These are phyloP conservation scores for Tetropium fuscum DNA, from an alignment of 2,888 invertebrate species.

Conservation along the genomic window DNA sequence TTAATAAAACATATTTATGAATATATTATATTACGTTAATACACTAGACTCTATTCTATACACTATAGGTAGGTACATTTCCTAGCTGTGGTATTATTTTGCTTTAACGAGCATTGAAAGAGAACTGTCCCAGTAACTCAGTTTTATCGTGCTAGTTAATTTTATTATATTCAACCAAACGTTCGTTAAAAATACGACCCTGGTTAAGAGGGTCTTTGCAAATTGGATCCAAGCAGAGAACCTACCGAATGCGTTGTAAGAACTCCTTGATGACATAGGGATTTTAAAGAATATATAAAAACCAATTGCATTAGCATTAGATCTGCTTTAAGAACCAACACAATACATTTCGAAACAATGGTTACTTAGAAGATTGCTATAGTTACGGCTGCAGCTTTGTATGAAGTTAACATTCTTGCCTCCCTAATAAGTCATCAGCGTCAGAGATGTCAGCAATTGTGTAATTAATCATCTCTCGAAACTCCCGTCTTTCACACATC, in stretches of 20 bases:
- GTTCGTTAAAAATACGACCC: slow-evolving; percentile 32
- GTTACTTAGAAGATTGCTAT: slow-evolving; percentile 59
- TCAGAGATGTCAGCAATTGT: slow-evolving; percentile 59
- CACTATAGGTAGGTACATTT: too few species aligned
- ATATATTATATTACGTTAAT: too few species aligned
- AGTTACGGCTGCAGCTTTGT: slow-evolving; percentile 47
- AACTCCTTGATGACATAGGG: slow-evolving; percentile 35
- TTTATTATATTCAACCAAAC: slow-evolving; percentile 10
- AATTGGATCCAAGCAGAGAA: slow-evolving; percentile 24
- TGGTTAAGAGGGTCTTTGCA: slow-evolving; percentile 24
- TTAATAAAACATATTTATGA: too few species aligned
- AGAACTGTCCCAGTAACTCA: slow-evolving; percentile 1
- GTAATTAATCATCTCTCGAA: slow-evolving; percentile 62
- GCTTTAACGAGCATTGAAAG: too few species aligned
- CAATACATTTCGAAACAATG: slow-evolving; percentile 58
- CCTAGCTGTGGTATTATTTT: too few species aligned
- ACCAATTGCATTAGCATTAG: slow-evolving; percentile 61
- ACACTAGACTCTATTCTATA: too few species aligned
- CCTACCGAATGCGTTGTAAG: slow-evolving; percentile 21
- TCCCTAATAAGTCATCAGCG: slow-evolving; percentile 62
- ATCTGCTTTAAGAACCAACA: slow-evolving; percentile 55
- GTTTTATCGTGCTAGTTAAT: background rate
- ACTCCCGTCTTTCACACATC: slow-evolving; percentile 50
- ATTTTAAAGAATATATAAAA: slow-evolving; percentile 55
- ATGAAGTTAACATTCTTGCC: slow-evolving; percentile 55